Conservation (phyloP, 2,888 invertebrate species). For the Ectemnius lituratus region DNA sequence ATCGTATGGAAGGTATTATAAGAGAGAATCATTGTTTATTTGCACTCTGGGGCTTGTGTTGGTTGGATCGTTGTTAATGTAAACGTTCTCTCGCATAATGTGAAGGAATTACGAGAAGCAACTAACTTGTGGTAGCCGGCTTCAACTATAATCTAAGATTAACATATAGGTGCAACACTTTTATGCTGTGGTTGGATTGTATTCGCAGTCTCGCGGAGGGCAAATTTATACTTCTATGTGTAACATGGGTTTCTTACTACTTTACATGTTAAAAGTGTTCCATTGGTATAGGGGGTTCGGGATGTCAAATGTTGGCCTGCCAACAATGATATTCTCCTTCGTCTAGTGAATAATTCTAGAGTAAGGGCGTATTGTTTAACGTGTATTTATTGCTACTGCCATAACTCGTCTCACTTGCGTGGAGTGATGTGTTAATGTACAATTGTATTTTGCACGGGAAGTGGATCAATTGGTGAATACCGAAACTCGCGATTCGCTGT, state of each 20-base stretch:
- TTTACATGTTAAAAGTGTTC: conserved; percentile 6
- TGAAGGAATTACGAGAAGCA: conserved; percentile 32
- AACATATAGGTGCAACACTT: conserved; percentile 35
- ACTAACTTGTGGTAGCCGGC: conserved; percentile 36
- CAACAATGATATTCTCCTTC: too few species aligned
- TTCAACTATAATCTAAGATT: conserved; percentile 39
- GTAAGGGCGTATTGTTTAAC: too few species aligned
- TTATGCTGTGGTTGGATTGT: conserved; percentile 27
- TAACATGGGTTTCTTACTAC: conserved; percentile 23
- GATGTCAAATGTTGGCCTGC: too few species aligned
- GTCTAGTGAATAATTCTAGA: too few species aligned
- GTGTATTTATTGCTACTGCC: not conserved
- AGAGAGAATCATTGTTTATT: too few species aligned
- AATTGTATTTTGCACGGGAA: conserved; percentile 5
- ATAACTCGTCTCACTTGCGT: not conserved
- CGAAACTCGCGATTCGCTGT: conserved; percentile 37
- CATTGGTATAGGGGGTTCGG: not conserved
- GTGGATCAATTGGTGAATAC: conserved; percentile 31
- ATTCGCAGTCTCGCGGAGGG: conserved; percentile 33
- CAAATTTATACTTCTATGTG: conserved; percentile 31
- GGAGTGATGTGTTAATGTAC: too few species aligned
- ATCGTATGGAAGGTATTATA: not conserved
- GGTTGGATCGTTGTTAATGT: conserved; percentile 19
- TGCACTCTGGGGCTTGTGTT: not conserved
- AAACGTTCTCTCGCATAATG: conserved; percentile 16